A percentile compares a stretch with the other conserved stretches of the same genome.
Evolutionary conservation across 1,140 invertebrate species (phyloP).

Genomic region (Arctopsyche grandis): DNA sequence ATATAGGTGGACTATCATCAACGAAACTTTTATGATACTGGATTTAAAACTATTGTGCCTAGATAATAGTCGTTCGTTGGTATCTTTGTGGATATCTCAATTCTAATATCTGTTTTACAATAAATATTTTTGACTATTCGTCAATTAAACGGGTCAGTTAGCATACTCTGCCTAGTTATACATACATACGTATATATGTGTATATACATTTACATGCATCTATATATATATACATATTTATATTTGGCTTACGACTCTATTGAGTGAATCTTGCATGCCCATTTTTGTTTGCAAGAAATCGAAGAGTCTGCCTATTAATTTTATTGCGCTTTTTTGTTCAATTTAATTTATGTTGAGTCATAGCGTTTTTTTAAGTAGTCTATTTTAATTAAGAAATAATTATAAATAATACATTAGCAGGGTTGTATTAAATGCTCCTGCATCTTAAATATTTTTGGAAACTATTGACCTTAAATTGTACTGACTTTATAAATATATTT

Average conservation of each 20-base stretch:
- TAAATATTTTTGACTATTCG: conserved; percentile 46
- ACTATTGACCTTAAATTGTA: conserved; percentile 71
- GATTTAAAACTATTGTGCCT: conserved; percentile 68
- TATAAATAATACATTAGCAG: conserved; percentile 69
- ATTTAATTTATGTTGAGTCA: conserved; percentile 48
- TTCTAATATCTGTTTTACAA: conserved; percentile 59
- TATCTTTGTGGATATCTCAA: conserved; percentile 67
- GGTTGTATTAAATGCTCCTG: conserved; percentile 66
- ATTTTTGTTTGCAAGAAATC: conserved; percentile 31
- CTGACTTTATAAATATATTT: conserved; percentile 71
- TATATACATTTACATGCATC: conserved; percentile 2
- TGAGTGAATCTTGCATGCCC: conserved; percentile 10
- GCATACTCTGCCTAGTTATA: conserved; percentile 37
- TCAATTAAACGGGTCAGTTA: conserved; percentile 52
- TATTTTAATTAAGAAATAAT: conserved; percentile 71
- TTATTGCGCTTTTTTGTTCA: conserved; percentile 52
- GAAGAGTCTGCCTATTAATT: conserved; percentile 47
- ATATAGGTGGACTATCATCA: conserved; percentile 59
- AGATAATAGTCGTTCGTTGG: conserved; percentile 68
- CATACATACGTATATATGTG: not conserved
- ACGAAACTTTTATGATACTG: conserved; percentile 66
- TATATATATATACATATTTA: conserved; percentile 8
- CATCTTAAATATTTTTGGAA: conserved; percentile 70
- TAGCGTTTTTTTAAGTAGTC: conserved; percentile 69
- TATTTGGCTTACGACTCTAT: conserved; percentile 22